A percentile compares a stretch with the other conserved stretches of the same genome.
Conservation (phyloP, 2,113 vertebrate genomes). For the Crocuta crocuta region DNA sequence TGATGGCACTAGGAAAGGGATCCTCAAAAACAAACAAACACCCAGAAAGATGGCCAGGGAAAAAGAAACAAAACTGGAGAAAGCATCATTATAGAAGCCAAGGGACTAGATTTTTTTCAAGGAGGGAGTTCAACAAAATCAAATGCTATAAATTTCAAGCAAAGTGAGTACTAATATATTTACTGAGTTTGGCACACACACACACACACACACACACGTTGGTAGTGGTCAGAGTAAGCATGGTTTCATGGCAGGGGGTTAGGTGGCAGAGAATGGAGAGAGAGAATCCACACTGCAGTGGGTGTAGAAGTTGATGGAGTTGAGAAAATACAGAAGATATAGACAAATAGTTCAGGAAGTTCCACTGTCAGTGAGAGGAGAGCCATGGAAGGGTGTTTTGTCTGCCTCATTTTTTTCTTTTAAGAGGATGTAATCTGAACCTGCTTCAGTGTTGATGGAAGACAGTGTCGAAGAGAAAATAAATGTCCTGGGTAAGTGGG, state of each 20-base stretch:
- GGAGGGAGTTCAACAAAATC: neutral
- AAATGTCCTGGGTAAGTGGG: neutral
- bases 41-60: neutral
- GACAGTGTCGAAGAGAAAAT: neutral
- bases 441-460: neutral
- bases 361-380: neutral
- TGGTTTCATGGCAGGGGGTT: neutral
- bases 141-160: neutral
- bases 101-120: neutral
- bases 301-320: neutral
- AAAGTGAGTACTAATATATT: neutral
- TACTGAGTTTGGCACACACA: neutral
- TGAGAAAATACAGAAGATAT: neutral
- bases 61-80: neutral
- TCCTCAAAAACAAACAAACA: too few relatives aligned
- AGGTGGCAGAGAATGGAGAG: neutral
- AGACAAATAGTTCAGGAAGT: neutral
- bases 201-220: neutral
- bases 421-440: neutral
- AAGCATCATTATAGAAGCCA: neutral
- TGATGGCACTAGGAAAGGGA: neutral
- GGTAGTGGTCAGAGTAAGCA: neutral
- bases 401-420: neutral
- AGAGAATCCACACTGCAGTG: neutral
- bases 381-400: rapidly evolving